phyloP scores from a whole-genome alignment of 2,888 invertebrate species.

The Metopia argyrocephala region DNA sequence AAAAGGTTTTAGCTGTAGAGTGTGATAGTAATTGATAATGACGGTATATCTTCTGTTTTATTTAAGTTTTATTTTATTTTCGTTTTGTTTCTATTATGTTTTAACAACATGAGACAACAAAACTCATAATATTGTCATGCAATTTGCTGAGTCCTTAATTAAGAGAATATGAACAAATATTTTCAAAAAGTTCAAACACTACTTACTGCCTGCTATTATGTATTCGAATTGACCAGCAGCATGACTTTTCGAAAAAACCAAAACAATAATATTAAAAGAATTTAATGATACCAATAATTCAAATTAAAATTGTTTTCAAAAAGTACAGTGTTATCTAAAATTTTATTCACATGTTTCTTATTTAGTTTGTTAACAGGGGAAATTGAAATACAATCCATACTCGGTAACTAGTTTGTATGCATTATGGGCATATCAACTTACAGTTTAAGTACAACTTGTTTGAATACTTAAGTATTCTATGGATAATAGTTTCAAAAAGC shows the following conservation, averaged over 20 bases:
- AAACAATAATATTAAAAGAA: slow-evolving; percentile 48
- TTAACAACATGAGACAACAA: slow-evolving; percentile 26
- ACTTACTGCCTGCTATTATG: too few relatives aligned
- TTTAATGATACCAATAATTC: slow-evolving; percentile 57
- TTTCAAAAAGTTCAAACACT: slow-evolving; percentile 8
- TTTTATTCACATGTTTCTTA: too few relatives aligned
- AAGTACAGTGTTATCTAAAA: too few relatives aligned
- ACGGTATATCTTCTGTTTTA: not conserved
- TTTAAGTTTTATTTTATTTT: slow-evolving; percentile 7
- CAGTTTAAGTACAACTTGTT: too few relatives aligned
- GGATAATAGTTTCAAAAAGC: too few relatives aligned
- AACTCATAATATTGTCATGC: slow-evolving; percentile 35
- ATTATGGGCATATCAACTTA: too few relatives aligned
- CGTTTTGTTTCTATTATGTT: slow-evolving; percentile 1
- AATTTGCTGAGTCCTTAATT: slow-evolving; percentile 32
- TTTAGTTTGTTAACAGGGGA: too few relatives aligned
- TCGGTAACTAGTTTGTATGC: too few relatives aligned
- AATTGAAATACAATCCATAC: too few relatives aligned
- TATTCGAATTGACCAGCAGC: slow-evolving; percentile 40
- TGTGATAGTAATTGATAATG: too few relatives aligned
- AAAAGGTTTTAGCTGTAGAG: too few relatives aligned
- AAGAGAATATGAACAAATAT: slow-evolving; percentile 40
- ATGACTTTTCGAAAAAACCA: slow-evolving; percentile 49
- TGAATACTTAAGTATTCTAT: too few relatives aligned
- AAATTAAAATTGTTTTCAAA: slow-evolving; percentile 52